phyloP scores from a whole-genome alignment of 2,797 vertebrate genomes.

The Tragelaphus oryx region DNA sequence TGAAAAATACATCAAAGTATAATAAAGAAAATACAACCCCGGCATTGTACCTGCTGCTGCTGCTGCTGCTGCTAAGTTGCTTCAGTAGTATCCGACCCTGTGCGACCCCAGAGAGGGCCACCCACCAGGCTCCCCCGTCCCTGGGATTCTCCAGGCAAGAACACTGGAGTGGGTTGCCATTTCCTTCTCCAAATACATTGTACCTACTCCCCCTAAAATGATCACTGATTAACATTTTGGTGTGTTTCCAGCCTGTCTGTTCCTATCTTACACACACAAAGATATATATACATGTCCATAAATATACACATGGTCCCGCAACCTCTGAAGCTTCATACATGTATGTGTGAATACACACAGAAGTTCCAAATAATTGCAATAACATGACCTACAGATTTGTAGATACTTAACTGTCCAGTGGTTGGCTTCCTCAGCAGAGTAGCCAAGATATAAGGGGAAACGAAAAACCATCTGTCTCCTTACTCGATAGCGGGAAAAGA shows the following conservation, averaged over 20 bases:
- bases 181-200: neutral
- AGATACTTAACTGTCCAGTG: neutral
- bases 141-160: no score
- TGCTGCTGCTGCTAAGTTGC: no score
- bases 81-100: no score
- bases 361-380: neutral
- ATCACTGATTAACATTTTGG: neutral
- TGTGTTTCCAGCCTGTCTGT: neutral
- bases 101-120: no score
- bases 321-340: neutral
- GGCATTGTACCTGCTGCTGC: neutral
- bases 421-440: neutral
- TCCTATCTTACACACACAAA: neutral
- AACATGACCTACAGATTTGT: neutral
- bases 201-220: neutral
- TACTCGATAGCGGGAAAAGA: neutral
- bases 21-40: neutral
- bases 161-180: no score
- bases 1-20: neutral
- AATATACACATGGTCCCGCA: neutral
- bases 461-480: neutral
- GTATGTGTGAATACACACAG: neutral
- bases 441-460: neutral
- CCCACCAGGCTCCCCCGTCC: no score
- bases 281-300: neutral